These are phyloP conservation scores for Myotis vivesi DNA, from an alignment of 2,797 vertebrate species.

Conservation along the genomic window DNA sequence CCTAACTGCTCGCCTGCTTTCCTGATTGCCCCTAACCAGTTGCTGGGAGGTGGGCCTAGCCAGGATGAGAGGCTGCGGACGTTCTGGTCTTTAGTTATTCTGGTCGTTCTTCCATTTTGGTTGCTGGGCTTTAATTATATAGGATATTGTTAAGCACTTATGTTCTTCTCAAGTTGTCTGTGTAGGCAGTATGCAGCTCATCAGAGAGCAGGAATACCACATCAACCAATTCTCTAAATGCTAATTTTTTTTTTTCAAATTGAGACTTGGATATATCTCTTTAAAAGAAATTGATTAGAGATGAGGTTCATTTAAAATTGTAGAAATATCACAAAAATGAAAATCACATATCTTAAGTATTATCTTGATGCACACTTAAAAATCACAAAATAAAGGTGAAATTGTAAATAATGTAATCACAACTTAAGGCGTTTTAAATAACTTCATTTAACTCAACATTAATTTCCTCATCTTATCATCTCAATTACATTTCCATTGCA, in stretches of 20 bases:
- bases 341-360: slow-evolving; percentile 42
- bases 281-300: background rate
- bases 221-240: background rate
- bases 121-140: background rate
- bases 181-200: background rate
- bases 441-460: slow-evolving; percentile 75
- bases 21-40: too few relatives aligned
- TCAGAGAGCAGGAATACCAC: background rate
- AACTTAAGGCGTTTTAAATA: slow-evolving; percentile 69
- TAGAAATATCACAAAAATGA: slow-evolving; percentile 16
- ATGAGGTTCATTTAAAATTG: slow-evolving; percentile 41
- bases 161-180: background rate
- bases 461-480: slow-evolving; percentile 69
- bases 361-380: slow-evolving; percentile 38
- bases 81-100: too few relatives aligned
- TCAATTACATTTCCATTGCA: slow-evolving; percentile 81
- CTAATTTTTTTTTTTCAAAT: background rate
- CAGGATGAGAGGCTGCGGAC: fast-evolving
- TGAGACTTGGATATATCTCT: background rate
- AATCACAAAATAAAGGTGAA: slow-evolving; percentile 52
- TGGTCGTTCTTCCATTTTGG: too few relatives aligned
- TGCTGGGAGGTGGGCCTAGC: too few relatives aligned
- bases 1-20: too few relatives aligned
- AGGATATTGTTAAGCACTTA: background rate
- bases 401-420: slow-evolving; percentile 69